phyloP scores from a whole-genome alignment of 92 coral and sea anemone genomes.

The Umimayanthus kanabou region DNA sequence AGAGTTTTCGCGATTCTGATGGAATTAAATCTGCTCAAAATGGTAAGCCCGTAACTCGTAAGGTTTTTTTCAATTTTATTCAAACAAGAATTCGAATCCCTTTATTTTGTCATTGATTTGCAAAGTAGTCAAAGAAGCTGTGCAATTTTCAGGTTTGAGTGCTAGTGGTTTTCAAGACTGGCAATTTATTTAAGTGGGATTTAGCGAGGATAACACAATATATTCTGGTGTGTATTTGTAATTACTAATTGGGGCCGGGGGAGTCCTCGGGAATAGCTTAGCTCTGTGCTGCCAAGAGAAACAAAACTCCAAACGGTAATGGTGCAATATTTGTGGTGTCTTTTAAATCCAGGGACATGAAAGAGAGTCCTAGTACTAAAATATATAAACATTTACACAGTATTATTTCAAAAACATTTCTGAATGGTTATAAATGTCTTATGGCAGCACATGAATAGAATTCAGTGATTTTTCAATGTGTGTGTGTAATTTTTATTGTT shows the following conservation, averaged over 20 bases:
- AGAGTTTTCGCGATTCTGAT: not conserved
- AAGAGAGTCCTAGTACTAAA: not conserved
- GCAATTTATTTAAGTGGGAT: slow-evolving; percentile 1
- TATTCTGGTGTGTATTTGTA: not conserved
- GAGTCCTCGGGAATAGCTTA: not conserved
- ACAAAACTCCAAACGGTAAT: too few species aligned
- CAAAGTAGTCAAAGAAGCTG: not conserved
- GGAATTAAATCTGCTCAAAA: not conserved
- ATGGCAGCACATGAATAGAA: too few species aligned
- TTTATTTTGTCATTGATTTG: not conserved
- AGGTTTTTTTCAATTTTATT: not conserved
- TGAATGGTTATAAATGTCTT: too few species aligned
- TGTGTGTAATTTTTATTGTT: too few species aligned
- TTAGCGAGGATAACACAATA: not conserved
- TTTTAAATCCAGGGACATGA: too few species aligned
- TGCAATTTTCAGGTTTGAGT: not conserved
- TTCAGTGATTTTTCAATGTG: too few species aligned
- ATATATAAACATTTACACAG: too few species aligned
- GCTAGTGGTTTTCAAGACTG: not conserved
- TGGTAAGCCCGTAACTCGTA: not conserved
- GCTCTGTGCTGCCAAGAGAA: too few species aligned
- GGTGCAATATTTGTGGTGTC: too few species aligned
- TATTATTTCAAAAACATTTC: too few species aligned
- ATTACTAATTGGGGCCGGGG: not conserved
- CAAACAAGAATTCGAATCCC: not conserved